phyloP scores from a whole-genome alignment of 2,888 invertebrate species.

The Leucophenga montana region DNA sequence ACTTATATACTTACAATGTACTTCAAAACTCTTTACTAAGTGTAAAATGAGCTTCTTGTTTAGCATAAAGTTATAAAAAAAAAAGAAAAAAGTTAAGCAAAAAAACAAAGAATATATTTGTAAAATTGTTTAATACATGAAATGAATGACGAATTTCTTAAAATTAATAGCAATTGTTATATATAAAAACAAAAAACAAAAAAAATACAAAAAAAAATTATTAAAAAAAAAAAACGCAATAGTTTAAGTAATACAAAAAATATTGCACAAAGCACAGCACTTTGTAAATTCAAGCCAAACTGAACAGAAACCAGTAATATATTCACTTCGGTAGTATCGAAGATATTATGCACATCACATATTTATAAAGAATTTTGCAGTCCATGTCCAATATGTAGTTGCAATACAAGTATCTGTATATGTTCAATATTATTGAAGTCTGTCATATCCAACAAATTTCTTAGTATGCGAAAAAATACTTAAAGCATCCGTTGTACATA shows the following conservation, averaged over 20 bases:
- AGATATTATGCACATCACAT: too few relatives aligned
- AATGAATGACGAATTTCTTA: slow-evolving; percentile 59
- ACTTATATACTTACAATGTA: too few relatives aligned
- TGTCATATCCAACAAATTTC: too few relatives aligned
- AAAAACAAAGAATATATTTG: slow-evolving; percentile 27
- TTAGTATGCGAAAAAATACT: too few relatives aligned
- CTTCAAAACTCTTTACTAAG: too few relatives aligned
- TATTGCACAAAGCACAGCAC: not conserved
- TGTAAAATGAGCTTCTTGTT: slow-evolving; percentile 52
- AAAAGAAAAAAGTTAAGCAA: slow-evolving; percentile 12
- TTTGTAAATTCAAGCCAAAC: not conserved
- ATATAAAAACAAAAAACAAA: slow-evolving; percentile 28
- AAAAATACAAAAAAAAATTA: slow-evolving; percentile 20
- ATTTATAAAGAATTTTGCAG: too few relatives aligned
- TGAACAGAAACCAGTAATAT: not conserved
- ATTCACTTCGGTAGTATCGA: too few relatives aligned
- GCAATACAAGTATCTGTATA: too few relatives aligned
- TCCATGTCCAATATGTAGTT: too few relatives aligned
- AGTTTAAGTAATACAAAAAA: slow-evolving; percentile 15
- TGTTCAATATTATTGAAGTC: too few relatives aligned
- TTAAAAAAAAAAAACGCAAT: slow-evolving; percentile 13
- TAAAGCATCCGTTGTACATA: too few relatives aligned
- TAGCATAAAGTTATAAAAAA: slow-evolving; percentile 27
- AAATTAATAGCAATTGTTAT: slow-evolving; percentile 53
- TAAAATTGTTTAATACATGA: slow-evolving; percentile 47